Base-by-base conservation (phyloP, 2,888 invertebrate species). In the Polyploca ridens region DNA sequence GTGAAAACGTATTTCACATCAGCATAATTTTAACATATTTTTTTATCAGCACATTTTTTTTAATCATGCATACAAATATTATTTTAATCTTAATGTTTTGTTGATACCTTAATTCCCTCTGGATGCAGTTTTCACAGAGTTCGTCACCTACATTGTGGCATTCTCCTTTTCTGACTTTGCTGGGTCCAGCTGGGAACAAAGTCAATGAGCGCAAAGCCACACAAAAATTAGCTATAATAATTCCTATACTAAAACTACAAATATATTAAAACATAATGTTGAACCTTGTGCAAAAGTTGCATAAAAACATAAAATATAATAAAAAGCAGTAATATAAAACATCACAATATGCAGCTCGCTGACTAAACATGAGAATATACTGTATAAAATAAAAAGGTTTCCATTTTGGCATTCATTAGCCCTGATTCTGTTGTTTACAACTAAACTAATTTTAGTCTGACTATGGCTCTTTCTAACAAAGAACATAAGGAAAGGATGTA, bases 161-260 rank as follows among this genome's bases (percentile, higher is more conserved):
- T 57, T 85, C 90, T 62, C 69, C 62, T 77, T 88, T 91, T 79
- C 84, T 78, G 71, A 27, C 27, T 27, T 91, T 91, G 83, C 81
- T 81, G 77, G 90, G 84, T 75, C 86, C 88, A 76, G 86, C 93
- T 93, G 92, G 82, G 90, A 91, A 92, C 91, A 93, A 86, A 89
- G 87, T 82, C 81, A 87, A 91, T 82, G 78, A 87, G 85, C 91
- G 90, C 92, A 81, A 84, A 90, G 92, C 93, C 83, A 85, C 83
- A 84, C 72, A 84, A 58, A 66, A 63, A 58, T 60, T 54, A 54
- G n/a, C 54, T 16, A 19, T 19, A 19, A n/a, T n/a, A 58, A 27
- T 27, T 58, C 27, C 8, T 58, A 54, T 10, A 35, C 58, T 35
- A 14, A 14, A 35, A n/a, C 58, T 58, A 58, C 33, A 33, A 33